Conservation (phyloP, 2,797 vertebrate species). For the Chelonia mydas region DNA sequence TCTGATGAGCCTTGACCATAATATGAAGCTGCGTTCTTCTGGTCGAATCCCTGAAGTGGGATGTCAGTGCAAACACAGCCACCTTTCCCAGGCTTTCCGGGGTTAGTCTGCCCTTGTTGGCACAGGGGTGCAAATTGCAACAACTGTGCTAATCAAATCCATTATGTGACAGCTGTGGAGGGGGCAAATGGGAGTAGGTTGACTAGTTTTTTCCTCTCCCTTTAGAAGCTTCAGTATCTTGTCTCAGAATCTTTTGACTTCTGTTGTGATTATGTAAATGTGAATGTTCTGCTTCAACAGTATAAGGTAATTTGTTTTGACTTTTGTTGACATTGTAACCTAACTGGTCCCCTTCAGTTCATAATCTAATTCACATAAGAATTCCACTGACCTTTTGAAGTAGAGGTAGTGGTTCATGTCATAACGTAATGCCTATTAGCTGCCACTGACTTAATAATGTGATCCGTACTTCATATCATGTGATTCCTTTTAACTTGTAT, state of each 20-base stretch:
- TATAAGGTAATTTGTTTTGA: constrained; percentile 51
- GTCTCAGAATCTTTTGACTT: constrained; percentile 20
- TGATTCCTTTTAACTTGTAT: not conserved
- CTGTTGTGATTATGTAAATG: constrained; percentile 18
- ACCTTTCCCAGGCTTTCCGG: not conserved
- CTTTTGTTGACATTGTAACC: constrained; percentile 40
- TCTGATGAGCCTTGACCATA: not conserved
- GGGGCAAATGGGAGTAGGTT: not conserved
- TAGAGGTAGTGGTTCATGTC: not conserved
- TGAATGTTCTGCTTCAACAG: constrained; percentile 36
- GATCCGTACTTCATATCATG: not conserved
- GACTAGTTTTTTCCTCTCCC: not conserved
- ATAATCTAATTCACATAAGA: constrained; percentile 41
- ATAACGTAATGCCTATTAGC: not conserved
- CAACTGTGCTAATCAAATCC: not conserved
- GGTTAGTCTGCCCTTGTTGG: not conserved
- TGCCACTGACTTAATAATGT: not conserved
- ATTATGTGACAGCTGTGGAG: not conserved
- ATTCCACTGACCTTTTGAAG: constrained; percentile 32
- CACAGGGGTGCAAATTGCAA: not conserved
- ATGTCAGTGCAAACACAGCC: not conserved
- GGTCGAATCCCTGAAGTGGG: not conserved
- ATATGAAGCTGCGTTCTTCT: not conserved
- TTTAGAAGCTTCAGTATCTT: not conserved
- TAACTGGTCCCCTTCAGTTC: constrained; percentile 20